Evolutionary conservation across 2,113 vertebrate species (phyloP), one percentile per base, ranked within the genome.

Genomic region (Anolis carolinensis): DNA sequence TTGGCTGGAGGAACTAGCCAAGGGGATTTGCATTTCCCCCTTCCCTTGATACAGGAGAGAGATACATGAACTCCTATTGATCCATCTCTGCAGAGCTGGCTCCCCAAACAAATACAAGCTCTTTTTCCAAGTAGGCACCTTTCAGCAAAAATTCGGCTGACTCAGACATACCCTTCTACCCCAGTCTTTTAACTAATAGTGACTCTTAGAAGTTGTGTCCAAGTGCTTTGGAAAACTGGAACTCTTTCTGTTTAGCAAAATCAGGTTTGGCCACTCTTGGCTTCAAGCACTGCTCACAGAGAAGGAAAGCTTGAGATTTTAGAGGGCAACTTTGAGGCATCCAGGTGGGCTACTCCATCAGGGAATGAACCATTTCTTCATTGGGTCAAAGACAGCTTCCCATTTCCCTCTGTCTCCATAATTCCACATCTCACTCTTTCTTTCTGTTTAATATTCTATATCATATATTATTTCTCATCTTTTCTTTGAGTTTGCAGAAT

Each of bases 321-420:
- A 0, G 0, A 8, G 39, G 78, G 3, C 63, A 2, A 1, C 34
- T 13, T 8, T 0, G 0, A 10, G 30, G 14, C 18, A 7, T 3
- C 27, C 65, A 10, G 62, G 1, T 50, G 39, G 0, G 2, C 52
- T 34, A 68, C 87, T 44, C 50, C 16, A 1, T 48, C 0, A 10
- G 70, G 1, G 0, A 0, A 0, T 5, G 30, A 13, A 4, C 18
- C 77, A n/a, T 71, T 14, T 0, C 13, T 0, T 52, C 1, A 5
- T 10, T 0, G 14, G 44, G 65, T 68, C 76, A 59, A 52, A 76
- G 65, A 77, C 27, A 32, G 18, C 8, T 21, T 13, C 23, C 3
- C 6, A 7, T 14, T 39, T 36, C 70, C 65, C 32, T 25, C 86
- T 62, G 55, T 75, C 91, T 90, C 81, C 85, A 32, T 78, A 23